A percentile compares a stretch with the other conserved stretches of the same genome.
These are phyloP conservation scores for Proterorhinus semilunaris DNA, from an alignment of 2,113 vertebrate genomes.

Conservation along the genomic window DNA sequence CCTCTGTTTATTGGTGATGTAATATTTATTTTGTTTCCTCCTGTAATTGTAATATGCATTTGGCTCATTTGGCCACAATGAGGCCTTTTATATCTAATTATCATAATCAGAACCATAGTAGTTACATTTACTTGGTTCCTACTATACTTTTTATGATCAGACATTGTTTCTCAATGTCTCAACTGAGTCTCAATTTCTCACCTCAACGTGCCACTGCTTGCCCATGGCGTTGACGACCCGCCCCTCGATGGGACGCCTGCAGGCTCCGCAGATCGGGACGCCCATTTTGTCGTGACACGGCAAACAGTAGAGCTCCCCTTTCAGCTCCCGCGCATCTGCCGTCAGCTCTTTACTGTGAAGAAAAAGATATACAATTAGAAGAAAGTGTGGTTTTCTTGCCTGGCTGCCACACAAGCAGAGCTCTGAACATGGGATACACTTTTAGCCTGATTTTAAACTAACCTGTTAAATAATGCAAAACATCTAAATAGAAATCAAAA, in stretches of 20 bases:
- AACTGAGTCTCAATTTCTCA: conserved; percentile 59
- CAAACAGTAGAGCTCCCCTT: conserved; percentile 95
- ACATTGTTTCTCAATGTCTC: too few species aligned
- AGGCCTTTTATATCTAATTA: too few species aligned
- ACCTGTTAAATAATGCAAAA: too few species aligned
- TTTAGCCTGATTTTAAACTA: too few species aligned
- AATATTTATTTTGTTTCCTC: too few species aligned
- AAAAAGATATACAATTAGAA: conserved; percentile 17
- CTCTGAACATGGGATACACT: too few species aligned
- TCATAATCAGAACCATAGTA: too few species aligned
- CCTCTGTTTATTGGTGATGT: too few species aligned
- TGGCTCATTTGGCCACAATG: too few species aligned
- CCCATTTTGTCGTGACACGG: conserved; percentile 99
- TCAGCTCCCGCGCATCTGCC: conserved; percentile 93
- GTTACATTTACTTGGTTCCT: not conserved
- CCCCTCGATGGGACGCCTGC: conserved; percentile 94
- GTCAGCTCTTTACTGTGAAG: conserved; percentile 91
- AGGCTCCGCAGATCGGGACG: conserved; percentile 96
- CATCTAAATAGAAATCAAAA: too few species aligned
- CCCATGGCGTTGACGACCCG: conserved; percentile 99
- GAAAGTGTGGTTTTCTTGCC: not conserved
- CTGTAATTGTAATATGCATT: too few species aligned
- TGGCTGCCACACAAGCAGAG: not conserved
- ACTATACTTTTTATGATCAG: not conserved
- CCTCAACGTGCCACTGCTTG: conserved; percentile 99